Evolutionary conservation across 92 coral and sea anemone genomes (phyloP), one percentile per base, ranked within the genome.

Genomic region (Ricordea florida): DNA sequence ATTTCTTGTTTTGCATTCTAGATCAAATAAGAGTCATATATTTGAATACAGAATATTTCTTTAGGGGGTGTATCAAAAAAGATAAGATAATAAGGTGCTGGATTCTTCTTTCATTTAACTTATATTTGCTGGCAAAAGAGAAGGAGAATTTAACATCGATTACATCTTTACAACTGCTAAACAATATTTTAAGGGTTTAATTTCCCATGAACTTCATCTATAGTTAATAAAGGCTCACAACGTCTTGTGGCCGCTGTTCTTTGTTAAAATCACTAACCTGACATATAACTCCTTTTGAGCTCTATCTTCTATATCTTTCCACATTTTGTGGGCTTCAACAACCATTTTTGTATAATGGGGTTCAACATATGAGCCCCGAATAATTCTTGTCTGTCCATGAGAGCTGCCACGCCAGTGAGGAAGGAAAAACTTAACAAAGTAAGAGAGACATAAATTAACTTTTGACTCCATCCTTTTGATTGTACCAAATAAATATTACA

Each of bases 391-490:
- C 47, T 93, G 98, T 16, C 98, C 98, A 65, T 93, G 98, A n/a
- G 98, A 93, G 31, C 98, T 93, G 40, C 98, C 98, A 24, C 97
- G 85, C 67, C 83, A 85, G 65, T 93, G 98, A 8, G 97, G 98
- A 33, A 93, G 80, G 14, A 92, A 90, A 63, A 93, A 93, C 98
- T 93, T 25, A 0, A 58, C 0, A 1, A 34, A 41, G 22, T 40
- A 40, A 72, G 7, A 64, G 18, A 11, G 5, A 13, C n/a, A 6
- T 25, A 16, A n/a, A n/a, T n/a, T n/a, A n/a, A n/a, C n/a, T n/a
- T n/a, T n/a, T n/a, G n/a, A n/a, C n/a, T n/a, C n/a, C n/a, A n/a
- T n/a, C n/a, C n/a, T n/a, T n/a, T n/a, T n/a, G n/a, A n/a, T n/a
- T n/a, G n/a, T n/a, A n/a, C n/a, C n/a, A n/a, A n/a, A n/a, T n/a